A percentile compares a stretch with the other conserved stretches of the same genome.
Conservation (phyloP, 2,797 vertebrate genomes). For the Rachycentron canadum region DNA sequence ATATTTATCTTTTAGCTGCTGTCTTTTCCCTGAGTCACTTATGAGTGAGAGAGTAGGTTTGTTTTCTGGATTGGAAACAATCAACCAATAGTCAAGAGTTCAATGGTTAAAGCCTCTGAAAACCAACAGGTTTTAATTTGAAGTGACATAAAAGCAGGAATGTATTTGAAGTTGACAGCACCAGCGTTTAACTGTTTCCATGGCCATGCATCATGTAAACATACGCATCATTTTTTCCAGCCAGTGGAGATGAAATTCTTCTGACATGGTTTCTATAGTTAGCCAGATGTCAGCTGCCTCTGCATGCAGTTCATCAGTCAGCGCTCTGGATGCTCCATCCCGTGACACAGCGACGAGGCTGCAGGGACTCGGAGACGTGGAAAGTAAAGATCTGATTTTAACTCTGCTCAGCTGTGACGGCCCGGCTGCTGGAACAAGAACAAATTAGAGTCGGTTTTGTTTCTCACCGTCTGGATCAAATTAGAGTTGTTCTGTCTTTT, state of each 20-base stretch:
- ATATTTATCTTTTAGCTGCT: no score
- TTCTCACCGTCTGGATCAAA: neutral
- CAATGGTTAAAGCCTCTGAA: no score
- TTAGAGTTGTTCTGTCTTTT: neutral
- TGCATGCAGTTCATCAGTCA: slow-evolving; percentile 20
- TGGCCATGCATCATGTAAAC: no score
- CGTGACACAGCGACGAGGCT: slow-evolving; percentile 56
- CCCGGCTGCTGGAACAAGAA: neutral
- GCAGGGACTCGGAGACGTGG: slow-evolving; percentile 26
- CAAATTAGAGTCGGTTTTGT: neutral
- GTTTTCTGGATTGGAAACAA: no score
- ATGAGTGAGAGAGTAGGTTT: no score
- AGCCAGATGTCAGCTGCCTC: slow-evolving; percentile 43
- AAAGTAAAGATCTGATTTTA: slow-evolving; percentile 27
- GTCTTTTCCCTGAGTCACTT: no score
- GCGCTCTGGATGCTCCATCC: slow-evolving; percentile 33
- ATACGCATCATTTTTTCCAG: neutral
- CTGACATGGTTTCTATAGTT: slow-evolving; percentile 44
- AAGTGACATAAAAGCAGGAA: no score
- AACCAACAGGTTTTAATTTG: no score
- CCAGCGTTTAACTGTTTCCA: no score
- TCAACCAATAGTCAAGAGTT: no score
- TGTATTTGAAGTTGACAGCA: no score
- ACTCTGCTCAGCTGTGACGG: neutral
- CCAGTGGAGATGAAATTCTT: neutral